These are phyloP conservation scores for Hemibagrus guttatus DNA, from an alignment of 2,797 vertebrate species.

Conservation along the genomic window DNA sequence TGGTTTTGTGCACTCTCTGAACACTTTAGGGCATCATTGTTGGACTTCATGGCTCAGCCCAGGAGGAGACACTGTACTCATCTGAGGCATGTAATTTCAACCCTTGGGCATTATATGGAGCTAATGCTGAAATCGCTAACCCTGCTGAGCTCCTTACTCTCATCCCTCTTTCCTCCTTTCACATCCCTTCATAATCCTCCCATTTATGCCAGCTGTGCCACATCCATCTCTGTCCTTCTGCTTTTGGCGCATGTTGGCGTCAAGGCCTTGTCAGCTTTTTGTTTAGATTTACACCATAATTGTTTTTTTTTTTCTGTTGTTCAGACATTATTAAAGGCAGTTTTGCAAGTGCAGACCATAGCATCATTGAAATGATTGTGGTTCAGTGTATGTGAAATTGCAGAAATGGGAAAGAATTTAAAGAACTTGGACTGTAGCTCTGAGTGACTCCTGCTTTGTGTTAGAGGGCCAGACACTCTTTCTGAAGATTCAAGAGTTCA, in stretches of 20 bases:
- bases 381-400: conserved; percentile 8
- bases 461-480: conserved; percentile 12
- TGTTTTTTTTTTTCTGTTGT: conserved; percentile 1
- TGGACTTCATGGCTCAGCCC: conserved; percentile 4
- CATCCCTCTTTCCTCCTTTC: conserved; percentile 3
- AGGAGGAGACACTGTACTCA: conserved; percentile 39
- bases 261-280: background rate
- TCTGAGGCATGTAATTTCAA: conserved; percentile 71
- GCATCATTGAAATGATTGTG: background rate
- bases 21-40: conserved; percentile 28
- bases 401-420: conserved; percentile 4
- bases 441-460: conserved; percentile 23
- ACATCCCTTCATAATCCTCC: conserved; percentile 6
- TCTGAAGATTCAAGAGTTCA: background rate
- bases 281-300: background rate
- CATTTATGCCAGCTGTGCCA: conserved; percentile 43
- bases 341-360: conserved; percentile 7
- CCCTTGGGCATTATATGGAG: conserved; percentile 45
- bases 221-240: conserved; percentile 48
- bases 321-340: conserved; percentile 1
- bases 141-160: background rate
- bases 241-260: background rate
- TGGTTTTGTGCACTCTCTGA: background rate
- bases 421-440: conserved; percentile 9
- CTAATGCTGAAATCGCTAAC: conserved; percentile 31